Conservation (phyloP, 2,888 invertebrate species). For the Tetragonisca angustula region DNA sequence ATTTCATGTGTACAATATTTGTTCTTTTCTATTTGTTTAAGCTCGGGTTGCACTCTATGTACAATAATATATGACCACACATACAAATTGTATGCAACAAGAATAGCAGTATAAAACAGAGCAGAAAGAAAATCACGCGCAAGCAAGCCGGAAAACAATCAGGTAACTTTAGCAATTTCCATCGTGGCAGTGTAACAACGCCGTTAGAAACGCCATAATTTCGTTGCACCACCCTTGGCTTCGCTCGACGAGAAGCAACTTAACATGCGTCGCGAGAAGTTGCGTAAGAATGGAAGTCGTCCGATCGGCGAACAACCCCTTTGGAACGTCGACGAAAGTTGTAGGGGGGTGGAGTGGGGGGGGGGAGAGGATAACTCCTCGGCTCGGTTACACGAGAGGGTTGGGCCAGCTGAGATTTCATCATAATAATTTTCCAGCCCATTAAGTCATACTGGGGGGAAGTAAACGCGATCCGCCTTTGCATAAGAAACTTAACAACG, state of each 20-base stretch:
- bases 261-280: constrained; percentile 54
- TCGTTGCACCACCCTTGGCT: constrained; percentile 7
- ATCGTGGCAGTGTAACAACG: background rate
- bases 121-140: background rate
- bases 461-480: constrained; percentile 71
- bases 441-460: constrained; percentile 76
- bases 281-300: constrained; percentile 46
- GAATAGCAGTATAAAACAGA: background rate
- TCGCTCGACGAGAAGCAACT: constrained; percentile 11
- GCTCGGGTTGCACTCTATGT: too few species aligned
- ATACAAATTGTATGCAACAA: too few species aligned
- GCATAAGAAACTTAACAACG: constrained; percentile 78
- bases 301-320: constrained; percentile 69
- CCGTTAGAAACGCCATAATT: constrained; percentile 30
- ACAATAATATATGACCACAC: too few species aligned
- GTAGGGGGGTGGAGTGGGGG: background rate
- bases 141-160: background rate
- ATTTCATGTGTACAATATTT: too few species aligned
- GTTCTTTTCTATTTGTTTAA: too few species aligned
- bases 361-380: constrained; percentile 52
- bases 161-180: constrained; percentile 15
- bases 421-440: constrained; percentile 83
- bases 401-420: constrained; percentile 79
- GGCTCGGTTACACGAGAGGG: constrained; percentile 68
- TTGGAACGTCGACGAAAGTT: constrained; percentile 39